Evolutionary conservation across 2,888 invertebrate species (phyloP).

Genomic region (Anodontia alba): DNA sequence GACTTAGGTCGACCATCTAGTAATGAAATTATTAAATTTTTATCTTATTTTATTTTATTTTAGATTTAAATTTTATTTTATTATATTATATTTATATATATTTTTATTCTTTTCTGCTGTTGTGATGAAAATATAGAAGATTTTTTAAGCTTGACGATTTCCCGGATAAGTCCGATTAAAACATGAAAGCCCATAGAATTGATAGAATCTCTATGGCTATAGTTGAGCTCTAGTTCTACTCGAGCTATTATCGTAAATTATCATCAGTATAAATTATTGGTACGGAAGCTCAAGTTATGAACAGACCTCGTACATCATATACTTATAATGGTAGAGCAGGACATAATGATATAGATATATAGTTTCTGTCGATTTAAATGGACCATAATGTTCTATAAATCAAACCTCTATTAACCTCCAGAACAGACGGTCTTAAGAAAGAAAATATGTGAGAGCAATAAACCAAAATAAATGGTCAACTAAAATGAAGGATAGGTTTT

Average conservation of each 20-base stretch:
- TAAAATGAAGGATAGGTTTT: background rate
- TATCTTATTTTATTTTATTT: no score
- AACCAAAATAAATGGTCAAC: constrained; percentile 14
- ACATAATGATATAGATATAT: constrained; percentile 14
- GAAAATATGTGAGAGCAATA: background rate
- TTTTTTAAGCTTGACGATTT: no score
- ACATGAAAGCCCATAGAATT: no score
- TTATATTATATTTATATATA: no score
- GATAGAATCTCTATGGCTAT: no score
- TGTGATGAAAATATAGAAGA: no score
- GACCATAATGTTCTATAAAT: constrained; percentile 20
- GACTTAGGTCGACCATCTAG: no score
- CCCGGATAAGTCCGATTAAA: no score
- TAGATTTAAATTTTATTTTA: no score
- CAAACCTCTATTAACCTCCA: background rate
- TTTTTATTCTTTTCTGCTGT: no score
- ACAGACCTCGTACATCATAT: constrained; percentile 6
- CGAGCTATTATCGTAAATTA: constrained; percentile 12
- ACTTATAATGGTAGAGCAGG: background rate
- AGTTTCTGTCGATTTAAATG: constrained; percentile 20
- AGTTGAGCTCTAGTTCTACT: no score
- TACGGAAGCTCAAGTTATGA: constrained; percentile 14
- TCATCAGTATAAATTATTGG: constrained; percentile 17
- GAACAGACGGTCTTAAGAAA: constrained; percentile 7
- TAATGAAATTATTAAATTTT: no score